Conservation (phyloP, 2,113 vertebrate species). For the Hippocampus guttulatus region DNA sequence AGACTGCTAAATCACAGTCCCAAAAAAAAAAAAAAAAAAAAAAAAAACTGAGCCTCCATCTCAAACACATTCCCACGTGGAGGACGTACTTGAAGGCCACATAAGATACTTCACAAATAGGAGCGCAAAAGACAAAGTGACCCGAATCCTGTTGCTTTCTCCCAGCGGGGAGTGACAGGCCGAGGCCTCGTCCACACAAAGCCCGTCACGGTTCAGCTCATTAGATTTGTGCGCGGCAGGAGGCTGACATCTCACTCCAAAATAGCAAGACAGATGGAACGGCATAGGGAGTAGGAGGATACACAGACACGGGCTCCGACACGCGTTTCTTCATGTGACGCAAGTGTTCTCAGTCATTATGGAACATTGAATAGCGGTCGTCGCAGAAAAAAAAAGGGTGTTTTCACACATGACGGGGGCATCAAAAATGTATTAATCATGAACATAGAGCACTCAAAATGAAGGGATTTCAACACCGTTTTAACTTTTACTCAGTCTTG, state of each 20-base stretch:
- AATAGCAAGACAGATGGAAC: constrained; percentile 62
- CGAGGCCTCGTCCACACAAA: constrained; percentile 33
- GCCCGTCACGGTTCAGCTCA: constrained; percentile 59
- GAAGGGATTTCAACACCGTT: background rate
- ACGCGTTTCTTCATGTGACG: constrained; percentile 37
- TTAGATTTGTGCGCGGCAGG: constrained; percentile 54
- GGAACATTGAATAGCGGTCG: constrained; percentile 21
- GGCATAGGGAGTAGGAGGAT: constrained; percentile 43
- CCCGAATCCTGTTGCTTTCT: constrained; percentile 21
- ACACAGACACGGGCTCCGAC: constrained; percentile 33
- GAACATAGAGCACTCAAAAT: background rate
- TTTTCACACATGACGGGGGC: background rate
- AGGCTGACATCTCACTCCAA: constrained; percentile 59
- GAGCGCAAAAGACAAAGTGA: background rate
- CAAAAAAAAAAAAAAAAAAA: background rate
- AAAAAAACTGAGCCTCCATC: background rate
- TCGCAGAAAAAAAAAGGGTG: background rate
- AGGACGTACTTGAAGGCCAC: background rate
- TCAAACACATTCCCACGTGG: background rate
- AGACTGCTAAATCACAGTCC: background rate
- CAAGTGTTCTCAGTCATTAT: constrained; percentile 15
- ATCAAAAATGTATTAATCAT: background rate
- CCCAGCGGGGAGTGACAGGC: constrained; percentile 39
- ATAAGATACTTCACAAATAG: background rate
- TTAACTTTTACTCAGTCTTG: background rate